These are phyloP conservation scores for Porites lobata DNA, from an alignment of 92 coral and sea anemone species.

Conservation along the genomic window DNA sequence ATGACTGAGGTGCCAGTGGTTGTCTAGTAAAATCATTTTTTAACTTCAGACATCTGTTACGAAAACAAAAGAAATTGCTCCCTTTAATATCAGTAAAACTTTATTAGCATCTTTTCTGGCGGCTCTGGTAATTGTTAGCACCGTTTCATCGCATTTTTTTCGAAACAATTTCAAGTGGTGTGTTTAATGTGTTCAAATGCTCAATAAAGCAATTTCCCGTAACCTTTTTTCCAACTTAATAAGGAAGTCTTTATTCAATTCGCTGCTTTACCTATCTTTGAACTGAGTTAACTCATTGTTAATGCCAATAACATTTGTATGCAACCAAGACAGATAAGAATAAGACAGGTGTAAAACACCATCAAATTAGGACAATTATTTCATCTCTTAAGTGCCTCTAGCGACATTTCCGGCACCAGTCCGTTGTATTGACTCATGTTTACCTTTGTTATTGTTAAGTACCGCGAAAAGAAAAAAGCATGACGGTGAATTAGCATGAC, in stretches of 20 bases:
- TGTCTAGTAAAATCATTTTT: background rate
- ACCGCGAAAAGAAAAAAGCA: slow-evolving; percentile 32
- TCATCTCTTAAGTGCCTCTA: slow-evolving; percentile 23
- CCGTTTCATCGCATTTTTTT: slow-evolving; percentile 18
- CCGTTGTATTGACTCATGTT: slow-evolving; percentile 30
- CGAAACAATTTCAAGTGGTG: background rate
- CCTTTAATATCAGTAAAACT: slow-evolving; percentile 27
- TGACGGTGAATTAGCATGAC: slow-evolving; percentile 33
- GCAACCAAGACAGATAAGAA: slow-evolving; percentile 13
- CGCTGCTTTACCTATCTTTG: background rate
- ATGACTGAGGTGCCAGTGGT: background rate
- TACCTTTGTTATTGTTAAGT: slow-evolving; percentile 20
- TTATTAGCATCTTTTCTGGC: slow-evolving; percentile 21
- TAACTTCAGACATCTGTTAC: slow-evolving; percentile 24
- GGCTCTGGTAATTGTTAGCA: slow-evolving; percentile 16
- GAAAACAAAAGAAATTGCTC: slow-evolving; percentile 27
- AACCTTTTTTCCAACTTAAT: no score
- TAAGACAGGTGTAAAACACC: slow-evolving; percentile 21
- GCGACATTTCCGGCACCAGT: slow-evolving; percentile 6
- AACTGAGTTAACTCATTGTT: background rate
- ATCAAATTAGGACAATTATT: slow-evolving; percentile 23
- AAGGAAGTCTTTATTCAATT: background rate
- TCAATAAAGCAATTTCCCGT: background rate
- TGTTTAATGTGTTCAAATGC: background rate
- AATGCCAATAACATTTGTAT: slow-evolving; percentile 26